These are phyloP conservation scores for Eremobia ochroleuca DNA, from an alignment of 2,888 invertebrate species.

Conservation along the genomic window DNA sequence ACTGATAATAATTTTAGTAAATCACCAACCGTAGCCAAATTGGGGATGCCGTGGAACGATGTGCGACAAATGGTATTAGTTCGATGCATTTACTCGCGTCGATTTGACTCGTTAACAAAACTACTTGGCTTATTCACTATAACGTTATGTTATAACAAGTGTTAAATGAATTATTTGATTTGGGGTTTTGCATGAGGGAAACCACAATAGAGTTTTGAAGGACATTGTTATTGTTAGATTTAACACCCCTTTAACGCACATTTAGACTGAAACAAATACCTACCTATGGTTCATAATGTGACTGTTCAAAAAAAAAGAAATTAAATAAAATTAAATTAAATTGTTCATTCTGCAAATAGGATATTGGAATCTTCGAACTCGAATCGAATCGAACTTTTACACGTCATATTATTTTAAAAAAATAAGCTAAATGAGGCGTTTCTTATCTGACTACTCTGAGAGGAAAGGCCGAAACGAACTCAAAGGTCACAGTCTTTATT, in stretches of 20 bases:
- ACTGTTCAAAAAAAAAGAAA: neutral
- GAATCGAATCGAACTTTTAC: too few species aligned
- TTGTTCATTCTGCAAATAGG: too few species aligned
- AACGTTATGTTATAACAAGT: neutral
- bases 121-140: conserved; percentile 22
- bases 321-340: too few species aligned
- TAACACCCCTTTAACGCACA: neutral
- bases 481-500: too few species aligned
- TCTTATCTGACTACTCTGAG: neutral
- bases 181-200: neutral
- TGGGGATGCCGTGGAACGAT: conserved; percentile 56
- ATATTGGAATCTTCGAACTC: too few species aligned
- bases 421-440: neutral
- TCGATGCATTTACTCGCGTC: conserved; percentile 49
- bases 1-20: conserved; percentile 66
- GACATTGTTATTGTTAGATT: neutral
- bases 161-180: neutral
- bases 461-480: too few species aligned
- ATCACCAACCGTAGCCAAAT: conserved; percentile 69
- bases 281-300: too few species aligned
- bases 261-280: neutral
- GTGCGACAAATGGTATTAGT: conserved; percentile 62
- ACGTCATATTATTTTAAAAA: too few species aligned
- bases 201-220: neutral
- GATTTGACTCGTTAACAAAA: conserved; percentile 26